Evolutionary conservation across 2,888 invertebrate species (phyloP).

Genomic region (Glaucopsyche alexis): DNA sequence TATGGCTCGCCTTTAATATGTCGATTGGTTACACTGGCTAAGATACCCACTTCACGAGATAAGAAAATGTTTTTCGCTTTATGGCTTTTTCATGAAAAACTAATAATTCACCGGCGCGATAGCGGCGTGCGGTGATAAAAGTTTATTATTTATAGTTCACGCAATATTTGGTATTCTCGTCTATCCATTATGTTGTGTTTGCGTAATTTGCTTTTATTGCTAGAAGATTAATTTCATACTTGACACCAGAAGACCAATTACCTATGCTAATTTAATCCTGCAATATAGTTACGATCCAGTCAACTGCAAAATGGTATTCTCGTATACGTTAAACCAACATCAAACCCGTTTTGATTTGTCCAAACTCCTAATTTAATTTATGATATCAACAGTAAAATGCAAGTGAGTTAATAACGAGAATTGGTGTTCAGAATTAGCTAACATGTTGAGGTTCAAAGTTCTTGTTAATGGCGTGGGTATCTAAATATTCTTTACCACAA

Average conservation of each 20-base stretch:
- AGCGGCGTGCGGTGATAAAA: slow-evolving; percentile 23
- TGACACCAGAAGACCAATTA: too few species aligned
- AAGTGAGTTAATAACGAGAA: too few species aligned
- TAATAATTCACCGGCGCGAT: slow-evolving; percentile 25
- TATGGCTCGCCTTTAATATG: slow-evolving; percentile 54
- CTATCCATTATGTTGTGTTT: background rate
- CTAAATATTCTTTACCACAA: slow-evolving; percentile 33
- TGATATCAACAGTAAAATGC: too few species aligned
- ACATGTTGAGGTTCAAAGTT: background rate
- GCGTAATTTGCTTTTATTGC: slow-evolving; percentile 15
- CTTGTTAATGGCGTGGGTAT: background rate
- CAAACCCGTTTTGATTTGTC: too few species aligned
- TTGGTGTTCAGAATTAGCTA: too few species aligned
- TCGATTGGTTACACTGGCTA: slow-evolving; percentile 46
- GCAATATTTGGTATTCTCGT: background rate
- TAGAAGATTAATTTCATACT: background rate
- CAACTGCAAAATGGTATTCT: too few species aligned
- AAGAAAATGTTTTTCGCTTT: slow-evolving; percentile 40
- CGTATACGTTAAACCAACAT: too few species aligned
- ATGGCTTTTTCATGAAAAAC: slow-evolving; percentile 26
- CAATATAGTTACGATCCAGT: too few species aligned
- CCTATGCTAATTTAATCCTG: too few species aligned
- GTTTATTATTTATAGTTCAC: slow-evolving; percentile 25
- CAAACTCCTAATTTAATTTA: too few species aligned
- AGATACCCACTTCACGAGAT: slow-evolving; percentile 38